Percentiles rank a stretch among this genome's conserved stretches.
Evolutionary conservation across 2,888 invertebrate species (phyloP).

Genomic region (Homarus gammarus): DNA sequence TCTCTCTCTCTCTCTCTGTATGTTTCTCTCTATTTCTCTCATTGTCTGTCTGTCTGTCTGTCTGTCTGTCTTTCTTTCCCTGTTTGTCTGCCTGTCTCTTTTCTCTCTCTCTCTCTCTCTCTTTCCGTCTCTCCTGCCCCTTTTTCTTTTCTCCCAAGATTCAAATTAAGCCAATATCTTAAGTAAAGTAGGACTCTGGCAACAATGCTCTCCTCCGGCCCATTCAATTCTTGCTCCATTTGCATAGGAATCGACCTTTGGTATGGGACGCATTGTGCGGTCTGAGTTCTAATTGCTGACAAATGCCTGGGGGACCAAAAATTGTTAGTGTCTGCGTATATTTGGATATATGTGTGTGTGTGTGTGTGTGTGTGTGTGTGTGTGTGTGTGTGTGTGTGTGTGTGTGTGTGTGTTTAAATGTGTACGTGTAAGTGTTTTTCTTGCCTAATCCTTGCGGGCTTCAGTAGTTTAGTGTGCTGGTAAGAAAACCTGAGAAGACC

Average conservation of each 20-base stretch:
- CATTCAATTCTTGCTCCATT: conserved; percentile 30
- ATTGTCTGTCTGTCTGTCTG: conserved; percentile 3
- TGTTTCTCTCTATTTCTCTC: neutral
- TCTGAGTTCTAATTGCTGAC: conserved; percentile 40
- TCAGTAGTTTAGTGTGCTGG: too few relatives aligned
- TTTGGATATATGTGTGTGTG: neutral
- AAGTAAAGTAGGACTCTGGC: conserved; percentile 16
- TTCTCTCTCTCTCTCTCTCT: conserved; percentile 11
- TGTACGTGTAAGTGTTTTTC: neutral
- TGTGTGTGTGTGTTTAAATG: conserved; percentile 16
- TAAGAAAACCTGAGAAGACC: too few relatives aligned
- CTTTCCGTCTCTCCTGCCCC: neutral
- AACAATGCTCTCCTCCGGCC: conserved; percentile 28
- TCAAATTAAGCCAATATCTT: conserved; percentile 24
- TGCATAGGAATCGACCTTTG: conserved; percentile 46
- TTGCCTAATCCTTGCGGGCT: too few relatives aligned
- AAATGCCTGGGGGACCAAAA: conserved; percentile 40
- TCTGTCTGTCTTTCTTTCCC: conserved; percentile 12
- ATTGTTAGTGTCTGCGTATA: neutral
- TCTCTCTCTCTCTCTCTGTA: neutral
- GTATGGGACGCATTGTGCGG: conserved; percentile 47
- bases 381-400: neutral
- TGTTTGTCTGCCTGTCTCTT: neutral
- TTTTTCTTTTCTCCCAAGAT: neutral
- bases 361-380: neutral